A percentile compares a stretch with the other conserved stretches of the same genome.
Conservation (phyloP, 1,140 invertebrate genomes). For the Papilio aristodemus region DNA sequence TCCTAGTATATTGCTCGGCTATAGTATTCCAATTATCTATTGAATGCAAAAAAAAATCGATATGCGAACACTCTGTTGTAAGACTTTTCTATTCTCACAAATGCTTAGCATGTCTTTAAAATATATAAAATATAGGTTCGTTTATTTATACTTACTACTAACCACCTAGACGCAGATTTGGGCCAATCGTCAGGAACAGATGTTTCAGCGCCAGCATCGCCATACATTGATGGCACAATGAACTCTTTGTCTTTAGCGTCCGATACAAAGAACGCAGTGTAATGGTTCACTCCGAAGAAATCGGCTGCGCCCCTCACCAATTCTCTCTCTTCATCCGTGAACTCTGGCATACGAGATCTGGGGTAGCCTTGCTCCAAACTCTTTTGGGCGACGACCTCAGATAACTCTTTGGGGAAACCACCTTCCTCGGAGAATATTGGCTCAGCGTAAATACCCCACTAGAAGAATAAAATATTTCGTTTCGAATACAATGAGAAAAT, state of each 20-base stretch:
- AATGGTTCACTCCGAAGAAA: conserved; percentile 27
- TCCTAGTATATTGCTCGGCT: too few relatives aligned
- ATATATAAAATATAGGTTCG: too few relatives aligned
- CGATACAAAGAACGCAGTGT: conserved; percentile 1
- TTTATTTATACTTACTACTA: conserved; percentile 5
- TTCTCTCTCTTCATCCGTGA: conserved; percentile 21
- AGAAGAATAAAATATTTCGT: conserved; percentile 34
- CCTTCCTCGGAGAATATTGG: conserved; percentile 54
- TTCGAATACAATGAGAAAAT: too few relatives aligned
- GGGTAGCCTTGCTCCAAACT: conserved; percentile 68
- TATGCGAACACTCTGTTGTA: too few relatives aligned
- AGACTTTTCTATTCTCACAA: too few relatives aligned
- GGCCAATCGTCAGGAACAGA: conserved; percentile 18
- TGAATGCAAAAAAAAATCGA: too few relatives aligned
- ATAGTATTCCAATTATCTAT: too few relatives aligned
- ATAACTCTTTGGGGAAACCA: conserved; percentile 81
- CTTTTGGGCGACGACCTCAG: conserved; percentile 66
- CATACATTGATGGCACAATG: conserved; percentile 3
- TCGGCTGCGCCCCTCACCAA: conserved; percentile 9
- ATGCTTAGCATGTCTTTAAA: too few relatives aligned
- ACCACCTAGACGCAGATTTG: conserved; percentile 20
- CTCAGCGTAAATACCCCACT: conserved; percentile 41
- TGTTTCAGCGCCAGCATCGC: neutral
- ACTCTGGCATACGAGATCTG: conserved; percentile 70
- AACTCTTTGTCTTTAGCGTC: conserved; percentile 7